Percentiles rank a stretch among this genome's conserved stretches.
Evolutionary conservation across 2,888 invertebrate genomes (phyloP).

Genomic region (Apocheima hispidaria): DNA sequence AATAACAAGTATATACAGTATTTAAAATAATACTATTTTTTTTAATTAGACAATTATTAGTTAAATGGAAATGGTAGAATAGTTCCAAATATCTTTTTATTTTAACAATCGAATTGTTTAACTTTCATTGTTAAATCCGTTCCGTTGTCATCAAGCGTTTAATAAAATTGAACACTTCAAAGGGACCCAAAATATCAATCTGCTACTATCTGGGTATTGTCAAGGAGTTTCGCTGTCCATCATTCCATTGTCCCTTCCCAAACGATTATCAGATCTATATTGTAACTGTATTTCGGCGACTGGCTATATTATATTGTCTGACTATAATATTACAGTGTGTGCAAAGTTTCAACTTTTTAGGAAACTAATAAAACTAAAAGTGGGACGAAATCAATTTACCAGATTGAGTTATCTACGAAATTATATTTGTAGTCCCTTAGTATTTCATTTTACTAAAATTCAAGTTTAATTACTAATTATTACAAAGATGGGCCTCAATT

Average conservation of each 20-base stretch:
- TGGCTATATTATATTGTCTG: too few relatives aligned
- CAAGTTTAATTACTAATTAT: not conserved
- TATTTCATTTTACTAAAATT: not conserved
- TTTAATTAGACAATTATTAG: too few relatives aligned
- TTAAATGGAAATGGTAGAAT: too few relatives aligned
- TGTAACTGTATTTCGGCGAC: not conserved
- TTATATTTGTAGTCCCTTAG: not conserved
- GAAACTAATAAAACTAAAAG: not conserved
- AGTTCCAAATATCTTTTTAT: not conserved
- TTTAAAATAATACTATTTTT: too few relatives aligned
- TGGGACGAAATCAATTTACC: constrained; percentile 3
- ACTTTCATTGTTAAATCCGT: constrained; percentile 1
- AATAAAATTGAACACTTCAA: constrained; percentile 1
- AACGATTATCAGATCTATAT: constrained; percentile 17
- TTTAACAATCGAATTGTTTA: not conserved
- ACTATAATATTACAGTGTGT: not conserved
- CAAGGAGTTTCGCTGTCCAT: constrained; percentile 11
- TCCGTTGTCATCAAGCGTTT: not conserved
- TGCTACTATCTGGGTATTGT: constrained; percentile 13
- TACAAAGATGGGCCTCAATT: too few relatives aligned
- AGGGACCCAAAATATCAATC: constrained; percentile 1
- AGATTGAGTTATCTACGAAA: not conserved
- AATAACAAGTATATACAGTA: too few relatives aligned
- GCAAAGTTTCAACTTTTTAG: constrained; percentile 6
- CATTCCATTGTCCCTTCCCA: constrained; percentile 10